These are phyloP conservation scores for Corythucha ciliata DNA, from an alignment of 2,888 invertebrate genomes.

Conservation along the genomic window DNA sequence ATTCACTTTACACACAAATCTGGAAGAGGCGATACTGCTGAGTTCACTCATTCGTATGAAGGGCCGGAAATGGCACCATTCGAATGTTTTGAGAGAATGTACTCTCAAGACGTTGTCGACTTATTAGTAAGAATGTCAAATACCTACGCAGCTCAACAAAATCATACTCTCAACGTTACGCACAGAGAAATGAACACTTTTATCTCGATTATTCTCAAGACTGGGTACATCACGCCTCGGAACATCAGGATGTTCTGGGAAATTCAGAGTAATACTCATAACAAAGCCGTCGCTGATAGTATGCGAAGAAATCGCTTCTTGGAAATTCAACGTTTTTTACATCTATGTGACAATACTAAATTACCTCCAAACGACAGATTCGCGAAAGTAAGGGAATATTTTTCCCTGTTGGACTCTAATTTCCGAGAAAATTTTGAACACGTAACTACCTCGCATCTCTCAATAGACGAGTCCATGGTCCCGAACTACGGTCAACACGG, in stretches of 20 bases:
- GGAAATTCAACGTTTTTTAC: constrained; percentile 17
- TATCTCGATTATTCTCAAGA: constrained; percentile 13
- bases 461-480: constrained; percentile 16
- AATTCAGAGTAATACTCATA: constrained; percentile 15
- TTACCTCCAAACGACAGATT: constrained; percentile 20
- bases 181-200: constrained; percentile 17
- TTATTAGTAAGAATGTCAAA: constrained; percentile 11
- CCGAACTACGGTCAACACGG: constrained; percentile 12
- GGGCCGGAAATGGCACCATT: constrained; percentile 6
- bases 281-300: constrained; percentile 2
- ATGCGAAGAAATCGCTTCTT: constrained; percentile 21
- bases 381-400: constrained; percentile 15
- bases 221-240: constrained; percentile 19
- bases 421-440: constrained; percentile 11
- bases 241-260: constrained; percentile 22
- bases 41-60: background rate
- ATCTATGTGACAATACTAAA: constrained; percentile 16
- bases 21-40: constrained; percentile 19
- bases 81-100: constrained; percentile 20
- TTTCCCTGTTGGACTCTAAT: constrained; percentile 14
- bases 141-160: constrained; percentile 11
- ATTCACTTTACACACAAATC: constrained; percentile 17
- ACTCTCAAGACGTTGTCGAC: constrained; percentile 11
- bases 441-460: constrained; percentile 12
- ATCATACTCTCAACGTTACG: constrained; percentile 13